Evolutionary conservation across 1,140 invertebrate genomes (phyloP).

Genomic region (Temnothorax longispinosus): DNA sequence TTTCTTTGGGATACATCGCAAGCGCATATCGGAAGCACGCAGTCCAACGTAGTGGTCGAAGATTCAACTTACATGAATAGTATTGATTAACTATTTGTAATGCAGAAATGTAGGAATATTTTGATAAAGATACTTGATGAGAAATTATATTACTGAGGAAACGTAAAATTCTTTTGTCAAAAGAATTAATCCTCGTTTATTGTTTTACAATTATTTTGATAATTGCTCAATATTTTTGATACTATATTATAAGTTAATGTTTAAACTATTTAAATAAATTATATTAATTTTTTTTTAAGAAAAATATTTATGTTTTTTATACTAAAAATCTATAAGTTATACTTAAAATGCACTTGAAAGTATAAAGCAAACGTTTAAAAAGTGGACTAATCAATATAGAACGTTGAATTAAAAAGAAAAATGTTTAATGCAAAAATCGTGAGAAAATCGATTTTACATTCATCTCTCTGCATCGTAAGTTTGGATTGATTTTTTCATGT

Average conservation of each 20-base stretch:
- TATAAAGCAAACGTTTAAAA: neutral
- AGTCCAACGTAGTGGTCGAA: neutral
- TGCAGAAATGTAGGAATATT: neutral
- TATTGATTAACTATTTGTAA: conserved; percentile 6
- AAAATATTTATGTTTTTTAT: neutral
- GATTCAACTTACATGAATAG: neutral
- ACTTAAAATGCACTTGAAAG: neutral
- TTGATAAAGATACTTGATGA: neutral
- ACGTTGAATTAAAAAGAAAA: neutral
- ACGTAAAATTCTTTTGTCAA: neutral
- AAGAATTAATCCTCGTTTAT: neutral
- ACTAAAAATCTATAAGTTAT: neutral
- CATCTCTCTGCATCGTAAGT: neutral
- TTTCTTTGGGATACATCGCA: conserved; percentile 35
- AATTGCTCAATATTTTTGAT: neutral
- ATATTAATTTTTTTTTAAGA: neutral
- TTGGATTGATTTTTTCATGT: neutral
- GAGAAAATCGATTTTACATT: neutral
- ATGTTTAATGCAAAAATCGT: neutral
- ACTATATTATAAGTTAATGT: neutral
- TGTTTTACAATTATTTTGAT: neutral
- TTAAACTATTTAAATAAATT: neutral
- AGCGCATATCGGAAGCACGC: conserved; percentile 28
- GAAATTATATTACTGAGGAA: neutral
- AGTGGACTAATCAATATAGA: neutral